These are phyloP conservation scores for Psittacus erithacus DNA, from an alignment of 2,113 vertebrate genomes.

Conservation along the genomic window DNA sequence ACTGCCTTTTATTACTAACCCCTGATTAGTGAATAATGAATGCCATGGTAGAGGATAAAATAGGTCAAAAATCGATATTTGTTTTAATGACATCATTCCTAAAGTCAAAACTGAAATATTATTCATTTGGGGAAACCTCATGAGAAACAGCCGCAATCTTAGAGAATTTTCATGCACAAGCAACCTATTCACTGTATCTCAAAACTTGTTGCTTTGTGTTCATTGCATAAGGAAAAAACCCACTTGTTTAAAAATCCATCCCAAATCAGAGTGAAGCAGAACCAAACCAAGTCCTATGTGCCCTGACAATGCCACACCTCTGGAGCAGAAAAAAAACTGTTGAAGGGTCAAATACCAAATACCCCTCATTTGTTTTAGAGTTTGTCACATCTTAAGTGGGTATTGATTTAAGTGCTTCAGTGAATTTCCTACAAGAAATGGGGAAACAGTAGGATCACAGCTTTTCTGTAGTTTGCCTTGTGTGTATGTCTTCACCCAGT, in stretches of 20 bases:
- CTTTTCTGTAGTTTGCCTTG: not conserved
- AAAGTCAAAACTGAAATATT: constrained; percentile 14
- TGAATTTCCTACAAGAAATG: not conserved
- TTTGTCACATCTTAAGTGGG: not conserved
- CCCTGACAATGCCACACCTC: not conserved
- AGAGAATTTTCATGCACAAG: not conserved
- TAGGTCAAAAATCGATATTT: not conserved
- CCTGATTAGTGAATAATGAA: constrained; percentile 8
- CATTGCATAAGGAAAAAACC: not conserved
- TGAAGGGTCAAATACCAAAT: not conserved
- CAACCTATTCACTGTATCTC: not conserved
- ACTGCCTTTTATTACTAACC: not conserved
- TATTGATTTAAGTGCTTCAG: not conserved
- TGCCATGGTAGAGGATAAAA: not conserved
- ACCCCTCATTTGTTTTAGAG: not conserved
- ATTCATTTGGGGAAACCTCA: not conserved
- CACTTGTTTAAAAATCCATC: not conserved
- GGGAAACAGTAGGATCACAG: not conserved
- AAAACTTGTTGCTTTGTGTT: not conserved
- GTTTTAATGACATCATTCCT: not conserved
- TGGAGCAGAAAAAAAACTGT: not conserved
- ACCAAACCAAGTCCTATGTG: not conserved
- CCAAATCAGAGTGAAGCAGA: not conserved
- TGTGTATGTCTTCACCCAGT: not conserved
- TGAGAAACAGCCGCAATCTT: not conserved